phyloP scores from a whole-genome alignment of 2,888 invertebrate genomes.

The Melanotus villosus region DNA sequence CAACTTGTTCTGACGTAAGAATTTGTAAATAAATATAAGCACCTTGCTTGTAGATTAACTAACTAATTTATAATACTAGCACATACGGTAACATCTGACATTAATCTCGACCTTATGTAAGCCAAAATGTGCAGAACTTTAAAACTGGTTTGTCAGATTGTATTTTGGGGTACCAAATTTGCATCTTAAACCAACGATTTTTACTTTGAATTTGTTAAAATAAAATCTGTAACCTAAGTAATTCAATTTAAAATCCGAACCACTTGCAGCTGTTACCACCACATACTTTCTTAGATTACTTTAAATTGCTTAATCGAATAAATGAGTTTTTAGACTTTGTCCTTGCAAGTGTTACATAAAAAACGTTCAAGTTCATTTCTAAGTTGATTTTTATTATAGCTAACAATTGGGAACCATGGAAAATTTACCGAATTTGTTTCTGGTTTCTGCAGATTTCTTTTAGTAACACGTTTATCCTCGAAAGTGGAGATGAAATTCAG shows the following conservation, averaged over 20 bases:
- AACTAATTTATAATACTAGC: conserved; percentile 3
- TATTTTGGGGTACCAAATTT: too few species aligned
- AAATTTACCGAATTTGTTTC: not conserved
- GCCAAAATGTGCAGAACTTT: not conserved
- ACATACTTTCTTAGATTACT: conserved; percentile 4
- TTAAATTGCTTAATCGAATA: conserved; percentile 15
- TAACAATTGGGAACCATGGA: not conserved
- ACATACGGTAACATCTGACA: conserved; percentile 1
- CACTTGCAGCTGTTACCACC: not conserved
- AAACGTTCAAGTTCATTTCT: conserved; percentile 1
- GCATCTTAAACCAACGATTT: too few species aligned
- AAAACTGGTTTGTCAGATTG: not conserved
- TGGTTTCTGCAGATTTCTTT: not conserved
- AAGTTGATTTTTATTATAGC: not conserved
- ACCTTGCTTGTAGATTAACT: conserved; percentile 18
- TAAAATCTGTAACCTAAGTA: too few species aligned
- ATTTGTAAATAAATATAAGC: conserved; percentile 9
- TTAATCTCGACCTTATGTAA: not conserved
- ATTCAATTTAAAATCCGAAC: too few species aligned
- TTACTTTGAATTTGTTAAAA: too few species aligned
- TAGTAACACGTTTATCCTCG: not conserved
- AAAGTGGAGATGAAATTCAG: not conserved
- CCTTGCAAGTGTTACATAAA: not conserved
- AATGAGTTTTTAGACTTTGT: conserved; percentile 19
- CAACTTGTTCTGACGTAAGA: conserved; percentile 6